phyloP scores from a whole-genome alignment of 92 coral and sea anemone genomes.

The Siderastrea siderea region DNA sequence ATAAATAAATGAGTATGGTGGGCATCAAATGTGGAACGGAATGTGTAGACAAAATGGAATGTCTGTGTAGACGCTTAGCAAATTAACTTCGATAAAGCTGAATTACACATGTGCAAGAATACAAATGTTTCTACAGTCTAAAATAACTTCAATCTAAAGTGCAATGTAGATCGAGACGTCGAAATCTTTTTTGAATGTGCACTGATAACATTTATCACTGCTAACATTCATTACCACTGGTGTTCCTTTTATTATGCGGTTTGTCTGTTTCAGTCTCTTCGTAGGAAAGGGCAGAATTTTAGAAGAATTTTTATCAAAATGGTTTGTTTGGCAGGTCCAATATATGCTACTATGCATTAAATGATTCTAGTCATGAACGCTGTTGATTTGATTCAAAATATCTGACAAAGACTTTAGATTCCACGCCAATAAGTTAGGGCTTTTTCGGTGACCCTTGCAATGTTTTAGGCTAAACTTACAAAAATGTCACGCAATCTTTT shows the following conservation, averaged over 20 bases:
- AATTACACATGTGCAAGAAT: constrained; percentile 41
- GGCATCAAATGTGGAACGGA: constrained; percentile 9
- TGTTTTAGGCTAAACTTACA: neutral
- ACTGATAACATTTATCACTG: too few species aligned
- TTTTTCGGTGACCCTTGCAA: neutral
- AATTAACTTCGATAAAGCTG: constrained; percentile 25
- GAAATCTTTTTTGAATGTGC: constrained; percentile 12
- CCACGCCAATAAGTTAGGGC: neutral
- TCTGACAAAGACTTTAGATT: neutral
- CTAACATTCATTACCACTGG: neutral
- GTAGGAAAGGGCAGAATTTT: neutral
- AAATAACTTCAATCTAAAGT: constrained; percentile 37
- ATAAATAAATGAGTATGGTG: neutral
- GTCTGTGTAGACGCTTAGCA: constrained; percentile 27
- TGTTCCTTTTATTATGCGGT: neutral
- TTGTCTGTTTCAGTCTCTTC: neutral
- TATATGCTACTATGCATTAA: neutral
- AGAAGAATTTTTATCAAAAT: neutral
- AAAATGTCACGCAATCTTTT: neutral
- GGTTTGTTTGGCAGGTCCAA: neutral
- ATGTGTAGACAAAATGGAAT: constrained; percentile 14
- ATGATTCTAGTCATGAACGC: neutral
- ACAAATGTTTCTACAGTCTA: constrained; percentile 38
- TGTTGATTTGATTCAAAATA: neutral
- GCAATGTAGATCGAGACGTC: constrained; percentile 34